Percentiles rank a stretch among this genome's conserved stretches.
phyloP scores from a whole-genome alignment of 2,113 vertebrate genomes.

The Tinamus guttatus region DNA sequence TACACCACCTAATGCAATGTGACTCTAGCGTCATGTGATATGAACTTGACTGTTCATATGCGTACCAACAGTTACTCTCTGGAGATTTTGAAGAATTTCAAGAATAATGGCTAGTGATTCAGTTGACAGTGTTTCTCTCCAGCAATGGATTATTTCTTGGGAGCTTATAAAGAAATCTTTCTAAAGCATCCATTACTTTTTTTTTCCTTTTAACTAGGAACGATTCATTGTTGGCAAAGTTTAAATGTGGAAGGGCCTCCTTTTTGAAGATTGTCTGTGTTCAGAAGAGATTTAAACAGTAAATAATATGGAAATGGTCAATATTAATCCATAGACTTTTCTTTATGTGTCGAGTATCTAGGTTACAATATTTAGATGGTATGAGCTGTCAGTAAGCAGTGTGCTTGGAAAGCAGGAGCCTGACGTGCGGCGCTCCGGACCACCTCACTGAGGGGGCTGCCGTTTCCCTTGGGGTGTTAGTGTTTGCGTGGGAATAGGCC shows the following conservation, averaged over 20 bases:
- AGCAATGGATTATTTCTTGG: neutral
- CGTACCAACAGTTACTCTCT: neutral
- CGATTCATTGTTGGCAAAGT: neutral
- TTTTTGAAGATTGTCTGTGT: neutral
- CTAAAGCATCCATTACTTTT: neutral
- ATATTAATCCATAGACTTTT: too few species aligned
- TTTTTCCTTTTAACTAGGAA: neutral
- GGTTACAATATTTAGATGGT: neutral
- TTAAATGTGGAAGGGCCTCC: neutral
- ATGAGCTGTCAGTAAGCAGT: too few species aligned
- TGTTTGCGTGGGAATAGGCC: neutral
- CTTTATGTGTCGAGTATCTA: too few species aligned
- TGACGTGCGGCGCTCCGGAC: accelerated
- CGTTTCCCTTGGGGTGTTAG: neutral
- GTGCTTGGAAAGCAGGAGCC: too few species aligned
- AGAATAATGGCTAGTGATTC: neutral
- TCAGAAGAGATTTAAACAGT: neutral
- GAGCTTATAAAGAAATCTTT: neutral
- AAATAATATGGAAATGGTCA: neutral
- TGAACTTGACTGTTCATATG: neutral
- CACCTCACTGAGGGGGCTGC: neutral
- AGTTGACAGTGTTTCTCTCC: neutral
- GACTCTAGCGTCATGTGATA: neutral
- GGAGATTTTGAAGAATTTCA: neutral
- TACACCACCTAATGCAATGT: neutral